Percentiles rank a stretch among this genome's conserved stretches.
Evolutionary conservation across 30 jellyfish, hydroid and myxozoan species (phyloP).

Genomic region (Pseudorhiza aurosa): DNA sequence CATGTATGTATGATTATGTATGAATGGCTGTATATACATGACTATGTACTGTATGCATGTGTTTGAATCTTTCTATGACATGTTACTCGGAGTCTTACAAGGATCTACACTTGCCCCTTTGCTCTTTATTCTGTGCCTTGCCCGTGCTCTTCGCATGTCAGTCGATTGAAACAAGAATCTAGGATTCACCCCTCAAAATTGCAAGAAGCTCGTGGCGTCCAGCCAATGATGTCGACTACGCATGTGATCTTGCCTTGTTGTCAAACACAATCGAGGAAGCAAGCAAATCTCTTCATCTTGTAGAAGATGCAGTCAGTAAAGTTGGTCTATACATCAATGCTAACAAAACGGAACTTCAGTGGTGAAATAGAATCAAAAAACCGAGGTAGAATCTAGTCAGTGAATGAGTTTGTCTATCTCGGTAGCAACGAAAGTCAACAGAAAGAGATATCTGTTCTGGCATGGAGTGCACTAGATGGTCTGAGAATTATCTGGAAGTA

Average conservation of each 20-base stretch:
- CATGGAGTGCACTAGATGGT: slow-evolving; percentile 18
- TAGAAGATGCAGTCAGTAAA: slow-evolving; percentile 11
- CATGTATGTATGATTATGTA: too few relatives aligned
- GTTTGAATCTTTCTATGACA: too few relatives aligned
- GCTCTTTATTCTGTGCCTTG: too few relatives aligned
- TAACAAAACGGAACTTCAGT: slow-evolving; percentile 7
- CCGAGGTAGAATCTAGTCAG: background rate
- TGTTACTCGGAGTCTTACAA: too few relatives aligned
- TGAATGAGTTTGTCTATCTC: slow-evolving; percentile 27
- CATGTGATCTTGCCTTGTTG: slow-evolving; percentile 6
- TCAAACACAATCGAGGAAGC: slow-evolving; percentile 5
- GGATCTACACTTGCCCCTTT: too few relatives aligned
- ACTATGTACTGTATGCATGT: too few relatives aligned
- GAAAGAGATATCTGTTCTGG: slow-evolving; percentile 16
- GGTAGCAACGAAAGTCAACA: slow-evolving; percentile 4
- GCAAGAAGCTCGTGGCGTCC: too few relatives aligned
- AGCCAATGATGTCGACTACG: slow-evolving; percentile 4
- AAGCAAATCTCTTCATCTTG: background rate
- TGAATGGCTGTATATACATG: too few relatives aligned
- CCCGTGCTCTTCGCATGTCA: too few relatives aligned
- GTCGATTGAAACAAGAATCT: too few relatives aligned
- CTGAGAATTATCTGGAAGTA: slow-evolving; percentile 39
- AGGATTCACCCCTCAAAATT: too few relatives aligned
- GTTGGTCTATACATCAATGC: slow-evolving; percentile 33
- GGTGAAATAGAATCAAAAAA: background rate